These are phyloP conservation scores for Andrena trimmerana DNA, from an alignment of 2,888 invertebrate genomes.

Conservation along the genomic window DNA sequence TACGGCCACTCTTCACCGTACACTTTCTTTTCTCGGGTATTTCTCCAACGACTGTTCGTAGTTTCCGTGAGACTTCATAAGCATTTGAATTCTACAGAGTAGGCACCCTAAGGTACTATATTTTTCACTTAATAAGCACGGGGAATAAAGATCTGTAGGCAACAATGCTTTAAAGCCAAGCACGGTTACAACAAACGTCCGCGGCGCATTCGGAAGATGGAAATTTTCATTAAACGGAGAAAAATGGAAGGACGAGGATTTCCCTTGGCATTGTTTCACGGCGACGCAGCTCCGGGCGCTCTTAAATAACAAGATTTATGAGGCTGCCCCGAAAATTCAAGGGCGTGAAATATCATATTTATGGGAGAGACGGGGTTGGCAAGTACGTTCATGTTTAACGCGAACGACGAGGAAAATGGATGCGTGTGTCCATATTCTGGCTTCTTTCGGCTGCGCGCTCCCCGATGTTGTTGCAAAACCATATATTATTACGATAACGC, in stretches of 20 bases:
- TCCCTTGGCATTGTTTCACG: not conserved
- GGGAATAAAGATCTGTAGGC: too few species aligned
- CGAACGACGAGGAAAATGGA: constrained; percentile 3
- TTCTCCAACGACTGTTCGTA: too few species aligned
- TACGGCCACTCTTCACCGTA: too few species aligned
- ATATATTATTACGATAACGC: constrained; percentile 1
- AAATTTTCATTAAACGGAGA: constrained; percentile 20
- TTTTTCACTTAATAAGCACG: too few species aligned
- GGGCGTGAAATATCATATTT: constrained; percentile 32
- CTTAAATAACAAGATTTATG: constrained; percentile 24
- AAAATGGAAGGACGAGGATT: not conserved
- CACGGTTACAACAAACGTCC: not conserved
- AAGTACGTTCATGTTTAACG: constrained; percentile 21
- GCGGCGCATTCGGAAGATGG: not conserved
- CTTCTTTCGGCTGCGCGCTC: too few species aligned
- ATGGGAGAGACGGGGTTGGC: not conserved
- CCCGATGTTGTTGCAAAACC: not conserved
- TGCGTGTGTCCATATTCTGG: not conserved
- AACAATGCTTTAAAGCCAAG: not conserved
- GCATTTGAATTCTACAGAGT: not conserved
- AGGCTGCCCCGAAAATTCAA: constrained; percentile 19
- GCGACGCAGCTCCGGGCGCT: not conserved
- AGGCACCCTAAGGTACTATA: too few species aligned
- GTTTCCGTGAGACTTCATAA: not conserved
- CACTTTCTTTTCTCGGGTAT: too few species aligned